Evolutionary conservation across 2,888 invertebrate genomes (phyloP).

Genomic region (Mesoligia furuncula): DNA sequence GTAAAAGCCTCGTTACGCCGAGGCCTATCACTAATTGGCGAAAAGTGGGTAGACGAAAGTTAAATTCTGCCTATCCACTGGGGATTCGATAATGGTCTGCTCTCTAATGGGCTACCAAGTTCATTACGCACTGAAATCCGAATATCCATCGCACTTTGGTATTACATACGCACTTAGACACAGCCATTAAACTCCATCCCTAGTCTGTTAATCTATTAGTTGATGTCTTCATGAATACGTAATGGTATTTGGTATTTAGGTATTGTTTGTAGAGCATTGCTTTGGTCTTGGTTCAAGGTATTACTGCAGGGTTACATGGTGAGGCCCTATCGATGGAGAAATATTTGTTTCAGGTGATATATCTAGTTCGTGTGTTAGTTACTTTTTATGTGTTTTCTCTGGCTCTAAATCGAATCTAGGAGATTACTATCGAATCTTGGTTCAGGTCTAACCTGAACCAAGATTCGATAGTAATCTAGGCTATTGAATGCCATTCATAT

Average conservation of each 20-base stretch:
- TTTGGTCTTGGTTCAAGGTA: conserved; percentile 19
- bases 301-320: conserved; percentile 19
- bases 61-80: conserved; percentile 32
- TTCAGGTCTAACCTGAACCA: background rate
- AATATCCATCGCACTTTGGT: conserved; percentile 61
- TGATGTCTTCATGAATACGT: conserved; percentile 64
- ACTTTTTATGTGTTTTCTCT: background rate
- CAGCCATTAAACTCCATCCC: conserved; percentile 54
- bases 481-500: background rate
- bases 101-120: conserved; percentile 51
- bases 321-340: background rate
- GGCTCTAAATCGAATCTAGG: background rate
- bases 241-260: conserved; percentile 57
- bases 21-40: conserved; percentile 46
- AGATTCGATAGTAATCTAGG: background rate
- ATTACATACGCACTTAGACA: conserved; percentile 59
- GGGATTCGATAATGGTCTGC: conserved; percentile 47
- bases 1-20: conserved; percentile 32
- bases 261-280: conserved; percentile 44
- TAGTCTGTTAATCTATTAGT: conserved; percentile 64
- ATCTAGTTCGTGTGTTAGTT: background rate
- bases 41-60: conserved; percentile 50
- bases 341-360: conserved; percentile 8
- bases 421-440: too few species aligned
- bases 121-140: conserved; percentile 57